These are phyloP conservation scores for Zaprionus tsacasi DNA, from an alignment of 1,140 invertebrate species.

Conservation along the genomic window DNA sequence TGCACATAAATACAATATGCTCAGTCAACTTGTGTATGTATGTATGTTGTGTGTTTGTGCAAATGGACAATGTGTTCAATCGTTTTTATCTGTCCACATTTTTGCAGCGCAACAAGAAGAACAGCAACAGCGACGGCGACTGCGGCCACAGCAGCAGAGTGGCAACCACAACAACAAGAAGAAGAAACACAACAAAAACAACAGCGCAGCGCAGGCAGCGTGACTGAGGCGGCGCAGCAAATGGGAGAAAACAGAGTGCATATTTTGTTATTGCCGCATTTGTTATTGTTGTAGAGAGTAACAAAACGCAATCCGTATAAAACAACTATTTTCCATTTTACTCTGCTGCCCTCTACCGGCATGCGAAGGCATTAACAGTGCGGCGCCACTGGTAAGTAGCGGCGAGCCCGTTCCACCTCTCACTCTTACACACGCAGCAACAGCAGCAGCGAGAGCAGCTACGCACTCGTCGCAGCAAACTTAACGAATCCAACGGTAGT, in stretches of 20 bases:
- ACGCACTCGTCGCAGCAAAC: not conserved
- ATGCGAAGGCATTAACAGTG: conserved; percentile 18
- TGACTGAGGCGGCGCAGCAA: conserved; percentile 17
- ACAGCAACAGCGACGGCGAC: conserved; percentile 24
- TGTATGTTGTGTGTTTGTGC: conserved; percentile 15
- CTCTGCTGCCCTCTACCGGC: conserved; percentile 9
- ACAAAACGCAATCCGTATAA: conserved; percentile 27
- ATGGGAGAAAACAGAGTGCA: conserved; percentile 45
- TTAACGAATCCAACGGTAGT: not conserved
- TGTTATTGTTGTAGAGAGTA: conserved; percentile 10
- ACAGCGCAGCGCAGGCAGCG: not conserved
- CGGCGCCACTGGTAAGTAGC: conserved; percentile 36
- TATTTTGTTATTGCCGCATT: conserved; percentile 6
- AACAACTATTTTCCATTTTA: conserved; percentile 14
- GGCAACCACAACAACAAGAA: conserved; percentile 25
- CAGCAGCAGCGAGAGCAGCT: not conserved
- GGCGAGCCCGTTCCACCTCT: not conserved
- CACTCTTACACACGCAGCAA: not conserved
- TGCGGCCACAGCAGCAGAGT: conserved; percentile 22
- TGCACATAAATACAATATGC: conserved; percentile 14
- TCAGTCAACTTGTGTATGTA: conserved; percentile 3
- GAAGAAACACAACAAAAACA: conserved; percentile 22
- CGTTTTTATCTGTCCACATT: conserved; percentile 45
- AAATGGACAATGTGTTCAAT: conserved; percentile 37
- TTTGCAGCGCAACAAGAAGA: conserved; percentile 35